Percentiles rank a stretch among this genome's conserved stretches.
These are phyloP conservation scores for Aricia artaxerxes DNA, from an alignment of 2,888 invertebrate species.

Conservation along the genomic window DNA sequence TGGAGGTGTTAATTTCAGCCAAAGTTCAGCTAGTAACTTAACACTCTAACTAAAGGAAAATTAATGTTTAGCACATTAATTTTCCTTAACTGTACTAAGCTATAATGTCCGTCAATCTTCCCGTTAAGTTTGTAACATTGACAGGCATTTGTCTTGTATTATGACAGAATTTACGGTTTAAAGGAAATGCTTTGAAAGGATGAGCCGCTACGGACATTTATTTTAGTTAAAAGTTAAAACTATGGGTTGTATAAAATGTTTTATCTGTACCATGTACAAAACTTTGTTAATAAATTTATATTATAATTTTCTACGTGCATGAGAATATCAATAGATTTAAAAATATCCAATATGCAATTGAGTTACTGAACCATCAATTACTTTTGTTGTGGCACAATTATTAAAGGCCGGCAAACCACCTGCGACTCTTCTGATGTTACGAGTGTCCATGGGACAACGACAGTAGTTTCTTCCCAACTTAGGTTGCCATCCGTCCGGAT, in stretches of 20 bases:
- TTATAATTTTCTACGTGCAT: too few relatives aligned
- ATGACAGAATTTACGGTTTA: neutral
- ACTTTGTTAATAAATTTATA: neutral
- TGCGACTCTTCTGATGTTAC: too few relatives aligned
- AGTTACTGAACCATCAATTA: neutral
- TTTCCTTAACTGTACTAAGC: neutral
- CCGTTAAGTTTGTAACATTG: neutral
- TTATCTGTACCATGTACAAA: neutral
- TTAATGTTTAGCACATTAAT: neutral
- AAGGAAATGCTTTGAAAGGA: neutral
- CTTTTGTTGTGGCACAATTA: too few relatives aligned
- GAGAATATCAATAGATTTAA: too few relatives aligned
- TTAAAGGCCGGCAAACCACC: too few relatives aligned
- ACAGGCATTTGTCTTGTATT: constrained; percentile 1
- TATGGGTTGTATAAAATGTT: neutral
- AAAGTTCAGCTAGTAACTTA: too few relatives aligned
- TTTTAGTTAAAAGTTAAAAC: neutral
- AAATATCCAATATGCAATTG: neutral
- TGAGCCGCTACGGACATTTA: neutral
- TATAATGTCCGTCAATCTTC: neutral
- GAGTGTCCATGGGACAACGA: too few relatives aligned
- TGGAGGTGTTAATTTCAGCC: too few relatives aligned
- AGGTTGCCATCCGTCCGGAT: too few relatives aligned
- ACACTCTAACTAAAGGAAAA: neutral
- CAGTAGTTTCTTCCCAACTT: too few relatives aligned